Conservation (phyloP, 2,797 vertebrate genomes). For the Pyrocephalus nanus region DNA sequence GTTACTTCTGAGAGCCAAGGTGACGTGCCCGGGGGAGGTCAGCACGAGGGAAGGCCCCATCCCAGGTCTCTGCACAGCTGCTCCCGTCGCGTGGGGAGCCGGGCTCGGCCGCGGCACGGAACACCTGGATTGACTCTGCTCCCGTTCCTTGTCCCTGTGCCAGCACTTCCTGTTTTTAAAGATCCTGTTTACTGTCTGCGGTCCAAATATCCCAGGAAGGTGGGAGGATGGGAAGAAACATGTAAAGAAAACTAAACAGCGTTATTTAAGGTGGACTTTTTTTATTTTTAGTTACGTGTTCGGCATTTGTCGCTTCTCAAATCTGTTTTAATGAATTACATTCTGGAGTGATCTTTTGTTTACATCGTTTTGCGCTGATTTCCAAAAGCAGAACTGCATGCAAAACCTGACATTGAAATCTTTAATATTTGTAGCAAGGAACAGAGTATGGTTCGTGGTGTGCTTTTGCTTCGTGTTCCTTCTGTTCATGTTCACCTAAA, state of each 20-base stretch:
- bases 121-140: slow-evolving; percentile 29
- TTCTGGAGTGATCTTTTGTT: background rate
- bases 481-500: background rate
- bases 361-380: accelerated
- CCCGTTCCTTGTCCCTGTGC: background rate
- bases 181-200: slow-evolving; percentile 56
- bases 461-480: background rate
- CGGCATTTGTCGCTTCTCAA: background rate
- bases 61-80: background rate
- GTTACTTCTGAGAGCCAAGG: background rate
- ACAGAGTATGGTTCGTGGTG: background rate
- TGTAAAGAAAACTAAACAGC: slow-evolving; percentile 15
- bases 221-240: slow-evolving; percentile 56
- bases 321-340: background rate
- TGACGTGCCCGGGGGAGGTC: background rate
- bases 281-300: background rate
- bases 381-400: background rate
- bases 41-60: background rate
- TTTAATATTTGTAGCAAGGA: background rate
- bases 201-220: slow-evolving; percentile 55
- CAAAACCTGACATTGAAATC: background rate
- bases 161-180: slow-evolving; percentile 62
- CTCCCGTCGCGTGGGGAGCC: background rate
- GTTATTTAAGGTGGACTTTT: background rate
- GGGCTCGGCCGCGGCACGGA: accelerated